A percentile compares a stretch with the other conserved stretches of the same genome.
phyloP scores from a whole-genome alignment of 2,797 vertebrate species.

The Coilia nasus region DNA sequence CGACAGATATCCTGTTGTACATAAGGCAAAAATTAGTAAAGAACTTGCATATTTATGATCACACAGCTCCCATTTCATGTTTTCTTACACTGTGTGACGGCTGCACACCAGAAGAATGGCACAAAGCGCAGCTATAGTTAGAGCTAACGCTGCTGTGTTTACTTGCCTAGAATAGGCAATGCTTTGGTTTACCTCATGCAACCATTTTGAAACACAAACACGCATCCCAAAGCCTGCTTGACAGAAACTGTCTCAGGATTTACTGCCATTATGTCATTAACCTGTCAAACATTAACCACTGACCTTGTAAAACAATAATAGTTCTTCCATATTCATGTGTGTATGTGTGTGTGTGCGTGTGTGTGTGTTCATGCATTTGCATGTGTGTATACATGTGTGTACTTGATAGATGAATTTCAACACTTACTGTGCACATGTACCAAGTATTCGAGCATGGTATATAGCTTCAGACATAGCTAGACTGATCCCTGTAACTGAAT shows the following conservation, averaged over 20 bases:
- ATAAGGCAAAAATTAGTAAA: not conserved
- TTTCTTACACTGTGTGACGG: not conserved
- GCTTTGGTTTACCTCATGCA: conserved; percentile 1
- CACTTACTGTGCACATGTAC: not conserved
- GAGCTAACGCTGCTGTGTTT: not conserved
- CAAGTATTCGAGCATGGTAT: not conserved
- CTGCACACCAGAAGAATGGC: not conserved
- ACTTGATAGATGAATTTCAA: not conserved
- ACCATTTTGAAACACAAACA: not conserved
- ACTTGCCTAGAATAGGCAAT: not conserved
- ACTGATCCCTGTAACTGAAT: not conserved
- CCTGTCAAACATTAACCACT: not conserved
- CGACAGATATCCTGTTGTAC: not conserved
- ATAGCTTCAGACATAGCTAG: not conserved
- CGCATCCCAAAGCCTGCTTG: not conserved
- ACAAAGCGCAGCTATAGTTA: not conserved
- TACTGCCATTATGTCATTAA: not conserved
- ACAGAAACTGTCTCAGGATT: not conserved
- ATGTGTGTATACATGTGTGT: not conserved
- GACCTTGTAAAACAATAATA: not conserved
- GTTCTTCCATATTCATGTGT: not conserved
- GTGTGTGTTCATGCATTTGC: too few relatives aligned
- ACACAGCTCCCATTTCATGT: not conserved
- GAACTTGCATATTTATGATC: not conserved
- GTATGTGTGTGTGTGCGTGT: too few relatives aligned